Percentiles rank a stretch among this genome's conserved stretches.
Evolutionary conservation across 1,140 invertebrate genomes (phyloP).

Genomic region (Sweltsa coloradensis): DNA sequence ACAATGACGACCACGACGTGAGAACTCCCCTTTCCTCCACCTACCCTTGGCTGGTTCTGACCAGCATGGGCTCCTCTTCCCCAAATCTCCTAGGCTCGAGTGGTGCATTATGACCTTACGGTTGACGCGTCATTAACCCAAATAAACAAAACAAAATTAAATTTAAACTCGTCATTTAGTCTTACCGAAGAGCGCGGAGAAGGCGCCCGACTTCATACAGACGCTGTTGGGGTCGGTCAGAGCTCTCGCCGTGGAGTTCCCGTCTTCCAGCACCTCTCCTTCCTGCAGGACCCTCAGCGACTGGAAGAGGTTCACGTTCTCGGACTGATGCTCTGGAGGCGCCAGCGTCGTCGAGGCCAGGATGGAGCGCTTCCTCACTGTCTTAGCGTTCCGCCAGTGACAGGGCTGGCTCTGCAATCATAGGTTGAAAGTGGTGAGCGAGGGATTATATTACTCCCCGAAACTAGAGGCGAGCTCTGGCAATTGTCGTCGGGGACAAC

Average conservation of each 20-base stretch:
- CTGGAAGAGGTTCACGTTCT: constrained; percentile 82
- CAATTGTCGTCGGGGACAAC: too few relatives aligned
- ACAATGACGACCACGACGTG: not conserved
- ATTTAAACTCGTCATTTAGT: not conserved
- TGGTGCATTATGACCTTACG: too few relatives aligned
- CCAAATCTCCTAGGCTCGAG: not conserved
- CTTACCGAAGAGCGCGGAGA: constrained; percentile 52
- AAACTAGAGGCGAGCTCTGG: too few relatives aligned
- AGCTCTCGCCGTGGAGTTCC: constrained; percentile 20
- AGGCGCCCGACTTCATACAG: constrained; percentile 60
- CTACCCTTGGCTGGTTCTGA: too few relatives aligned
- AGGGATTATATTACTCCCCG: too few relatives aligned
- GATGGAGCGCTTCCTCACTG: constrained; percentile 54
- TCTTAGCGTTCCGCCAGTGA: constrained; percentile 82
- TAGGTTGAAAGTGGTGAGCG: too few relatives aligned
- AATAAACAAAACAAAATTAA: not conserved
- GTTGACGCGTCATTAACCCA: not conserved
- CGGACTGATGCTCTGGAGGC: constrained; percentile 37
- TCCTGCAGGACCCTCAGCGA: constrained; percentile 76
- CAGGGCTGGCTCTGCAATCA: constrained; percentile 79
- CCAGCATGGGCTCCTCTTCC: too few relatives aligned
- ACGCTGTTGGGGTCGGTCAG: constrained; percentile 31
- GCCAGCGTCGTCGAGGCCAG: constrained; percentile 24
- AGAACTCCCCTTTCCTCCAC: not conserved
- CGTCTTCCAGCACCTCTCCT: constrained; percentile 58